Evolutionary conservation across 2,113 vertebrate species (phyloP), one percentile per base, ranked within the genome.

Genomic region (Rostratula benghalensis): DNA sequence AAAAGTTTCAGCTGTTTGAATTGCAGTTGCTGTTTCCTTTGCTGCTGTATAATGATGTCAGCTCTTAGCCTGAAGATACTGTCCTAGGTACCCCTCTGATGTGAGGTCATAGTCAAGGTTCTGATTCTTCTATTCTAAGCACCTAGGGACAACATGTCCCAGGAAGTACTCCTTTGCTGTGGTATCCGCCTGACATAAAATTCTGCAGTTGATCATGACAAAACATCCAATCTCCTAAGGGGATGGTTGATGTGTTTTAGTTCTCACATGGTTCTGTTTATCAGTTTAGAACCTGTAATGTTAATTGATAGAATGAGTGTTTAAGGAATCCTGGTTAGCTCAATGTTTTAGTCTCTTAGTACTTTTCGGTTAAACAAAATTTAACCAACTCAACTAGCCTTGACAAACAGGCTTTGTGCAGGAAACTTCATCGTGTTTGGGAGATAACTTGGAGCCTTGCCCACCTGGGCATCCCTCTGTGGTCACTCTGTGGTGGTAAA

Each of bases 41-140:
- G 53, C 57, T 87, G 48, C 13, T 6, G 10, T 75, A 28, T 81
- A 80, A 83, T 71, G 48, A 87, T 79, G 53, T 79, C 65, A 95
- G 45, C 33, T 93, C 84, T 91, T 84, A 8, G 28, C 73, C 74
- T 82, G 88, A 83, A 94, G 67, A 56, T 71, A 69, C 4, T 65
- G 54, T 88, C 51, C 53, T 68, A 22, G 46, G 30, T 57, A 71
- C 22, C 9, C 39, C 39, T 89, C 83, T 82, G 94, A 89, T 45
- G 71, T 61, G 48, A 80, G 74, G 78, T 94, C 57, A 27, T 68
- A 76, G 78, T 82, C 61, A 57, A n/a, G 45, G 51, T 69, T 92
- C 81, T 76, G 70, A 65, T 93, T 82, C 48, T 87, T 75, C 23
- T 90, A 14, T 93, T 87, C 83, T 89, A 91, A 91, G 57, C 22